Percentiles rank a stretch among this genome's conserved stretches.
phyloP scores from a whole-genome alignment of 2,113 vertebrate species.

The Rhea pennata region DNA sequence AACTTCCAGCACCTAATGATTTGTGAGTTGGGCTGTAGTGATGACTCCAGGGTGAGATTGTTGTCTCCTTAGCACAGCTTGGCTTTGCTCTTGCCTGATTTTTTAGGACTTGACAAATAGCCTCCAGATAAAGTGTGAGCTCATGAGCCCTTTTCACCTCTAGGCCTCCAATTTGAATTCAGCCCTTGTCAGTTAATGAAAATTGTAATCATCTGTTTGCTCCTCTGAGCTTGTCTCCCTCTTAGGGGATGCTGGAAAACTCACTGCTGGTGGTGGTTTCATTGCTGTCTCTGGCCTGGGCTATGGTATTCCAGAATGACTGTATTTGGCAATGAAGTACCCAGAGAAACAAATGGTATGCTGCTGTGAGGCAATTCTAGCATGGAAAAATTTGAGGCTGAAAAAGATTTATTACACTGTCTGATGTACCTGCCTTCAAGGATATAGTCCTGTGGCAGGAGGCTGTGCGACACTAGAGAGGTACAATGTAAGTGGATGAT shows the following conservation, averaged over 20 bases:
- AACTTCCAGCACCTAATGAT: background rate
- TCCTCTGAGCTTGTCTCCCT: background rate
- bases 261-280: background rate
- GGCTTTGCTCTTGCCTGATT: slow-evolving; percentile 26
- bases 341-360: background rate
- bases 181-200: background rate
- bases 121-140: slow-evolving; percentile 24
- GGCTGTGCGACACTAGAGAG: background rate
- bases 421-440: background rate
- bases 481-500: accelerated
- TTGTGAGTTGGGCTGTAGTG: background rate
- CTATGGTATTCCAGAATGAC: background rate
- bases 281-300: background rate
- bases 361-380: background rate
- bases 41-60: background rate
- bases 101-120: slow-evolving; percentile 32
- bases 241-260: accelerated
- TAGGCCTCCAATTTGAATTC: background rate
- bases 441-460: background rate
- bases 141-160: slow-evolving; percentile 37
- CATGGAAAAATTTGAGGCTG: background rate
- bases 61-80: background rate
- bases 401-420: background rate
- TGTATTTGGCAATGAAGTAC: background rate
- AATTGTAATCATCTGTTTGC: slow-evolving; percentile 34